Evolutionary conservation across 1,140 invertebrate genomes (phyloP).

Genomic region (Brachionus koreanus): DNA sequence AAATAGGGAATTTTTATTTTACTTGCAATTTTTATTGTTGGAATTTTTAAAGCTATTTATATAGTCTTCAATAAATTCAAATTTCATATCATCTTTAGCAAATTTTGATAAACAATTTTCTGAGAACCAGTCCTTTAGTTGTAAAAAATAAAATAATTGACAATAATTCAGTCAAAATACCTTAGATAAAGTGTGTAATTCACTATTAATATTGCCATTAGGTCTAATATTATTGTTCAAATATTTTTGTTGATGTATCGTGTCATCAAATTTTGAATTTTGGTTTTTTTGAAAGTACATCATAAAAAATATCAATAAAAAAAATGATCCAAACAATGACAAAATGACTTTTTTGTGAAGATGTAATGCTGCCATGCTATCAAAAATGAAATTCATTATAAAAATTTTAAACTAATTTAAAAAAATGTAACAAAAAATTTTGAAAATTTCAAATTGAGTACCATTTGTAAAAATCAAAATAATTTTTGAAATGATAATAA

Average conservation of each 20-base stretch:
- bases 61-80: constrained; percentile 13
- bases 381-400: neutral
- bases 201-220: neutral
- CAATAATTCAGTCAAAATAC: neutral
- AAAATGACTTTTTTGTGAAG: neutral
- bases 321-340: neutral
- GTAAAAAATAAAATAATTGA: neutral
- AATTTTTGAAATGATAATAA: neutral
- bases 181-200: neutral
- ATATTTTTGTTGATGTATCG: neutral
- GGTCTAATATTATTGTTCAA: neutral
- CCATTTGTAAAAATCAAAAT: neutral
- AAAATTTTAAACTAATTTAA: neutral
- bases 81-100: neutral
- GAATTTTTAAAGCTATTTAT: neutral
- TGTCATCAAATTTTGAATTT: neutral
- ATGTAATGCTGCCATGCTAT: neutral
- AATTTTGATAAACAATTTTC: neutral
- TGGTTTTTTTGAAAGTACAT: neutral
- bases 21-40: neutral
- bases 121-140: neutral
- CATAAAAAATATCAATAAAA: neutral
- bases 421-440: neutral
- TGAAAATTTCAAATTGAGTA: neutral
- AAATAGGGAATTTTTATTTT: neutral